These are phyloP conservation scores for Cacoxenus indagator DNA, from an alignment of 2,888 invertebrate species.

Conservation along the genomic window DNA sequence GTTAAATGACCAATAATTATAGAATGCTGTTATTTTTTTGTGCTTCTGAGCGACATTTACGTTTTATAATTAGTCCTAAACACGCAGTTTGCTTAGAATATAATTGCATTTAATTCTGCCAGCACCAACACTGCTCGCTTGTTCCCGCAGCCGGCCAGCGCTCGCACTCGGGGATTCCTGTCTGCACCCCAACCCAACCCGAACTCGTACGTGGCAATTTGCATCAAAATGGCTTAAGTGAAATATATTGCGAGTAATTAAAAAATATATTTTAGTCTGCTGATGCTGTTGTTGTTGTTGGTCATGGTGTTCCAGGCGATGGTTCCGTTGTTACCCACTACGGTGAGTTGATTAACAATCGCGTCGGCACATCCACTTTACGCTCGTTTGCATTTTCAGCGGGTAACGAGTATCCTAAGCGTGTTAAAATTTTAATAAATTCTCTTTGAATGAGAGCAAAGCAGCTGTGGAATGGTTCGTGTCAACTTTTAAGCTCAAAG, in stretches of 20 bases:
- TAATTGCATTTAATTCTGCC: slow-evolving; percentile 58
- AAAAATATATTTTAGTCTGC: slow-evolving; percentile 60
- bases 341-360: slow-evolving; percentile 62
- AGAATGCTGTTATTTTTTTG: slow-evolving; percentile 45
- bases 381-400: slow-evolving; percentile 33
- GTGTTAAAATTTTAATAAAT: slow-evolving; percentile 15
- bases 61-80: slow-evolving; percentile 67
- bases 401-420: slow-evolving; percentile 32
- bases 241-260: slow-evolving; percentile 61
- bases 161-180: neutral
- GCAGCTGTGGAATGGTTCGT: neutral
- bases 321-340: slow-evolving; percentile 34
- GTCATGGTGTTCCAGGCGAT: slow-evolving; percentile 26
- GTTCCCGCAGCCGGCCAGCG: neutral
- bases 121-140: neutral
- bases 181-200: neutral
- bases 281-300: slow-evolving; percentile 28
- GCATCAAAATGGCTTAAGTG: slow-evolving; percentile 61
- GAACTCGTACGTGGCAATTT: slow-evolving; percentile 36
- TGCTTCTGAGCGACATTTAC: slow-evolving; percentile 59
- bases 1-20: slow-evolving; percentile 21
- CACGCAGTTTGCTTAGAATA: slow-evolving; percentile 64
- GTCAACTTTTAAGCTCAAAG: slow-evolving; percentile 21
- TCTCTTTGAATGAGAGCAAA: slow-evolving; percentile 12
- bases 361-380: slow-evolving; percentile 57